These are phyloP conservation scores for Entomobrya proxima DNA, from an alignment of 2,888 invertebrate species.

Conservation along the genomic window DNA sequence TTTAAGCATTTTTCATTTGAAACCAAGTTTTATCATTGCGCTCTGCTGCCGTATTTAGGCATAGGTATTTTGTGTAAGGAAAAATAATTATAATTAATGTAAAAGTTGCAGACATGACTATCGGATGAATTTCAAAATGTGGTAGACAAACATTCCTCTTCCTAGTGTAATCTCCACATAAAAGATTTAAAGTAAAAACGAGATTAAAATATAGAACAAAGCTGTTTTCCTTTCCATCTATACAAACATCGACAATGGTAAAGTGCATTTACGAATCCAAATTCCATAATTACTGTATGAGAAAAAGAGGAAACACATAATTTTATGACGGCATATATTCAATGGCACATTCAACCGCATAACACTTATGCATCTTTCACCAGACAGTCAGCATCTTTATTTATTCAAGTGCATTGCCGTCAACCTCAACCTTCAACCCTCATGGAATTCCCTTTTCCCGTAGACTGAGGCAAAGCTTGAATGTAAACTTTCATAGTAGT, in stretches of 20 bases:
- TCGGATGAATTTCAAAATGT: neutral
- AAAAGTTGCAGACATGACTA: neutral
- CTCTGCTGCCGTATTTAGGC: neutral
- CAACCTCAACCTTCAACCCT: too few species aligned
- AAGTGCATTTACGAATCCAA: too few species aligned
- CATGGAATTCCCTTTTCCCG: neutral
- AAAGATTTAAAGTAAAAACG: too few species aligned
- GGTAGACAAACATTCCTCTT: too few species aligned
- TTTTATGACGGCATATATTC: too few species aligned
- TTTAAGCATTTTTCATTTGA: conserved; percentile 2
- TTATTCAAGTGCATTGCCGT: conserved; percentile 32
- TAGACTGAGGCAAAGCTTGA: neutral
- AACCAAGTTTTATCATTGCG: conserved; percentile 17
- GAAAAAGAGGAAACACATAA: too few species aligned
- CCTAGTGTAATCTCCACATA: too few species aligned
- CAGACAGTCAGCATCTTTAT: neutral
- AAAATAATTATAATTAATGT: neutral
- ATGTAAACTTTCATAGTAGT: neutral
- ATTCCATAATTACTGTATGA: too few species aligned
- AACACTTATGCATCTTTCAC: neutral
- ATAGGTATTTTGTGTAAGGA: neutral
- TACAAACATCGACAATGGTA: too few species aligned
- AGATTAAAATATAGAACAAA: too few species aligned
- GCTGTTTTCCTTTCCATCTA: too few species aligned
- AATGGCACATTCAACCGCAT: conserved; percentile 13